phyloP scores from a whole-genome alignment of 2,888 invertebrate species.

The Rosalia funebris region DNA sequence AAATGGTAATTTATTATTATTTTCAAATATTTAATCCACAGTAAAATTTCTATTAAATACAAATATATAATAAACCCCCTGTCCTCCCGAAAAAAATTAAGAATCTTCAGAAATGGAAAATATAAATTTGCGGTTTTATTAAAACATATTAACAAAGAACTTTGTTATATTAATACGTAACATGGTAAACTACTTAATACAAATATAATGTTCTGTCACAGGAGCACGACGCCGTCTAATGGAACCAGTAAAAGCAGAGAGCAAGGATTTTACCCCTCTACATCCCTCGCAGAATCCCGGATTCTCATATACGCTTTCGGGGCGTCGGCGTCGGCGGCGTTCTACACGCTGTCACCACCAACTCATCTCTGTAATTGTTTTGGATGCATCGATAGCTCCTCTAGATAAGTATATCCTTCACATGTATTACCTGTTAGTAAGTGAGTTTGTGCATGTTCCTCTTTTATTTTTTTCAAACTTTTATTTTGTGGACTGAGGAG shows the following conservation, averaged over 20 bases:
- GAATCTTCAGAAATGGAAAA: no score
- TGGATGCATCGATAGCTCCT: conserved; percentile 41
- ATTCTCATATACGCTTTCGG: conserved; percentile 60
- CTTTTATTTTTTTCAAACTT: conserved; percentile 19
- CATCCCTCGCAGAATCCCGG: conserved; percentile 59
- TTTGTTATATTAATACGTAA: conserved; percentile 44
- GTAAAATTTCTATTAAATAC: no score
- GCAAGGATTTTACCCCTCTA: conserved; percentile 53
- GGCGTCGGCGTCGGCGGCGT: conserved; percentile 62
- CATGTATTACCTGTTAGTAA: conserved; percentile 19
- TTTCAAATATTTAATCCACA: no score
- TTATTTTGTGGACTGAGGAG: conserved; percentile 13
- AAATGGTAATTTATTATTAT: no score
- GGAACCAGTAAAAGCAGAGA: conserved; percentile 54
- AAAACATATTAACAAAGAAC: background rate
- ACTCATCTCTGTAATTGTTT: conserved; percentile 57
- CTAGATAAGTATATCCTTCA: conserved; percentile 43
- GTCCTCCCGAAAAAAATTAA: no score
- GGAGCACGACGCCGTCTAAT: conserved; percentile 49
- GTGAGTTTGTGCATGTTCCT: conserved; percentile 24
- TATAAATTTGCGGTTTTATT: no score
- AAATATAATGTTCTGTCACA: conserved; percentile 52
- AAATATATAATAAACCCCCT: no score
- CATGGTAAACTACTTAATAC: conserved; percentile 56
- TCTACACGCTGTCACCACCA: conserved; percentile 55